Evolutionary conservation across 2,113 vertebrate species (phyloP).

Genomic region (Neolamprologus kungweensis): DNA sequence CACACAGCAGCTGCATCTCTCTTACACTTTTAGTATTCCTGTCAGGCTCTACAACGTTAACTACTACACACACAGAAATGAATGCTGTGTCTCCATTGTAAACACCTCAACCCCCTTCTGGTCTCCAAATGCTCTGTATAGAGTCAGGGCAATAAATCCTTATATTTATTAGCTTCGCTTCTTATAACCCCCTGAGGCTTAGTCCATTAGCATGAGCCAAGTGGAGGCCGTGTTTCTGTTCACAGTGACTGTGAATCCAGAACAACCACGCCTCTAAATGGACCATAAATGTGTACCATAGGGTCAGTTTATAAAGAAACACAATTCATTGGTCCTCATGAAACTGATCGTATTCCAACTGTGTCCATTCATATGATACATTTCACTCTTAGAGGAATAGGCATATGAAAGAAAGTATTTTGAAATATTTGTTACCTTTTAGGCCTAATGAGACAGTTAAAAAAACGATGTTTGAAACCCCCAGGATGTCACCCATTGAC

Average conservation of each 20-base stretch:
- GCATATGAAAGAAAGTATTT: not conserved
- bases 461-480: not conserved
- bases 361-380: not conserved
- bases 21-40: slow-evolving; percentile 39
- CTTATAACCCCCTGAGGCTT: slow-evolving; percentile 25
- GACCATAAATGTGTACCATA: not conserved
- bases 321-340: not conserved
- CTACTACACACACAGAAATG: slow-evolving; percentile 18
- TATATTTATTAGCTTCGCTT: slow-evolving; percentile 48
- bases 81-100: slow-evolving; percentile 8
- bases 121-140: not conserved
- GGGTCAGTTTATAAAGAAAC: not conserved
- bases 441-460: not conserved
- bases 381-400: not conserved
- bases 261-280: not conserved
- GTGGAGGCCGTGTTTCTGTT: not conserved
- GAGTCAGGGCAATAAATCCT: slow-evolving; percentile 30
- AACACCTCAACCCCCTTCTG: not conserved
- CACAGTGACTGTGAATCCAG: not conserved
- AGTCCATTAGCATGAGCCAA: slow-evolving; percentile 29
- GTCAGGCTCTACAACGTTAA: slow-evolving; percentile 25
- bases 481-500: not conserved
- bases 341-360: not conserved
- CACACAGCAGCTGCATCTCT: slow-evolving; percentile 38
- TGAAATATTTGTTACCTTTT: not conserved